A percentile compares a stretch with the other conserved stretches of the same genome.
Evolutionary conservation across 2,888 invertebrate genomes (phyloP).

Genomic region (Phasia obesa): DNA sequence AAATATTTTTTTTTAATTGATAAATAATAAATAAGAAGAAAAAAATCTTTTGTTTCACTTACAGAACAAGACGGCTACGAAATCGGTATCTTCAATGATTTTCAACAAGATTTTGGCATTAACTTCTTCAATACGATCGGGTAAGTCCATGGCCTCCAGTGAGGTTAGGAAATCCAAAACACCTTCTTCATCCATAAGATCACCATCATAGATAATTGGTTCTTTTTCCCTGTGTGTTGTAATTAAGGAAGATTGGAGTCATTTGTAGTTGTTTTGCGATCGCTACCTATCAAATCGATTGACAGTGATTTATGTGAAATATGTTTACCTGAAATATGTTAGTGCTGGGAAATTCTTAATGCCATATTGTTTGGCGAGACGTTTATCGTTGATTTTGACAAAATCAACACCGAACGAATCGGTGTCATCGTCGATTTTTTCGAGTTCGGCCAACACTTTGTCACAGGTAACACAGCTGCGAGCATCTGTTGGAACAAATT

Average conservation of each 20-base stretch:
- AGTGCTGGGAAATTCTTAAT: conserved; percentile 97
- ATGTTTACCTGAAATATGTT: conserved; percentile 89
- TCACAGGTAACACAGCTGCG: conserved; percentile 96
- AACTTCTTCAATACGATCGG: conserved; percentile 97
- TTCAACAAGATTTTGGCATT: conserved; percentile 94
- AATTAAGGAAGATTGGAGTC: background rate
- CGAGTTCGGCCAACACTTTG: conserved; percentile 94
- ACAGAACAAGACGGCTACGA: conserved; percentile 97
- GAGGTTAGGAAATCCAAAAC: conserved; percentile 96
- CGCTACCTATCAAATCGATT: background rate
- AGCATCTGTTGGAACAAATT: conserved; percentile 86
- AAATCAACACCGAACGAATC: conserved; percentile 97
- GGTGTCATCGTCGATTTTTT: conserved; percentile 97
- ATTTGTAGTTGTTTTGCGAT: background rate
- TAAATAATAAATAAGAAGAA: conserved; percentile 41
- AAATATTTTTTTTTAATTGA: background rate
- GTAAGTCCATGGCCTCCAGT: conserved; percentile 96
- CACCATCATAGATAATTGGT: conserved; percentile 98
- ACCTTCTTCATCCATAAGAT: conserved; percentile 96
- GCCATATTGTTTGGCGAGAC: conserved; percentile 97
- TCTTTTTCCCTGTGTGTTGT: conserved; percentile 89
- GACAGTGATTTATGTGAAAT: too few relatives aligned
- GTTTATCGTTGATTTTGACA: conserved; percentile 97
- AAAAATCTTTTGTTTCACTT: conserved; percentile 84
- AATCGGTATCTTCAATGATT: conserved; percentile 95